Conservation (phyloP, 2,113 vertebrate species). For the Hippopotamus amphibius region DNA sequence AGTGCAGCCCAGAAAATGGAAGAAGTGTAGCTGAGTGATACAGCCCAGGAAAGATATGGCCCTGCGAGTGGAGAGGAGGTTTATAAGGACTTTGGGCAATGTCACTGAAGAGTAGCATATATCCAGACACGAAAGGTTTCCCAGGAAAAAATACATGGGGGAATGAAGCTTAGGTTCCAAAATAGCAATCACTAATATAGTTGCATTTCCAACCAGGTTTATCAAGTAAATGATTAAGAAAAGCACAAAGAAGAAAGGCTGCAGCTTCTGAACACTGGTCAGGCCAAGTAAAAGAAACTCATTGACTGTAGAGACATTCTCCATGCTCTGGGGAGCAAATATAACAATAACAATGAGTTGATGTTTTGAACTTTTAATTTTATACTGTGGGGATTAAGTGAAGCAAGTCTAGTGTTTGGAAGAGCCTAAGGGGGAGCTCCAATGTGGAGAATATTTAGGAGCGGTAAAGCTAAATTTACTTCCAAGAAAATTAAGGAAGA, state of each 20-base stretch:
- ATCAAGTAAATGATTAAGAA: conserved; percentile 72
- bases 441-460: background rate
- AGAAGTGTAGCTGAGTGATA: conserved; percentile 73
- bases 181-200: conserved; percentile 47
- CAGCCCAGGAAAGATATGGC: conserved; percentile 69
- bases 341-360: background rate
- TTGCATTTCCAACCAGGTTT: conserved; percentile 69
- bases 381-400: background rate
- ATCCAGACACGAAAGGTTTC: conserved; percentile 73
- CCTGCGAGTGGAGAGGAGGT: background rate
- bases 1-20: conserved; percentile 65
- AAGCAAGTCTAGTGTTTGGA: background rate
- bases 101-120: conserved; percentile 68
- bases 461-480: background rate
- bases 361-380: background rate
- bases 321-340: conserved; percentile 15
- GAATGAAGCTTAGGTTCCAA: conserved; percentile 52
- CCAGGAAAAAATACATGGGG: conserved; percentile 77
- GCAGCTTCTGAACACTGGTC: conserved; percentile 6
- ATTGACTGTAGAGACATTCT: conserved; percentile 4
- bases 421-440: background rate
- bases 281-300: conserved; percentile 71
- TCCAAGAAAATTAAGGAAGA: background rate
- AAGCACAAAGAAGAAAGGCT: conserved; percentile 58
- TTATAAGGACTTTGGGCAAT: conserved; percentile 59